Base-by-base conservation (phyloP, 2,113 vertebrate species). In the Nannobrachium achirus region DNA sequence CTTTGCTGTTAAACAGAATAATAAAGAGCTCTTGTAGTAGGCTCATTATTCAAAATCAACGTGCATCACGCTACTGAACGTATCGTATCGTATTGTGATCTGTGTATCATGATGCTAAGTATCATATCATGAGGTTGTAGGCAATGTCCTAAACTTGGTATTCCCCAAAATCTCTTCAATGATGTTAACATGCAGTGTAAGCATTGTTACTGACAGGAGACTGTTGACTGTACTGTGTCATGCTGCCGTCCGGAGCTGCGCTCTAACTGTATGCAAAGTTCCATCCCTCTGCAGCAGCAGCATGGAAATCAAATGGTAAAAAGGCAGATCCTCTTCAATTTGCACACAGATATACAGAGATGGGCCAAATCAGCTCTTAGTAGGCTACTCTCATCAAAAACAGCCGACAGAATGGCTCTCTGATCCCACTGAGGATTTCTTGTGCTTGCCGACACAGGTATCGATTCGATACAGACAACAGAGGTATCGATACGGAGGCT, bases 181-280 rank as follows among this genome's bases (percentile, higher is more conserved):
- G 71, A 13, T 45, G 8, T 50, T 11, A 50, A 50, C 19, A 53
- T 25, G n/a, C n/a, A n/a, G n/a, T 13, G 15, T n/a, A n/a, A n/a
- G 13, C 41, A 2, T 70, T 44, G 39, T n/a, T 44, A 9, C 58
- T 49, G 58, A 61, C 41, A 41, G 56, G 52, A 58, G 60, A 71
- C 72, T 79, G 82, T 78, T 76, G 81, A 79, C 60, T 85, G 69
- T 86, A 88, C 83, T 79, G 76, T 87, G 83, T 73, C 75, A 65
- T 80, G 55, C 65, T 71, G 61, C 64, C 52, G 53, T 80, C 58
- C 51, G 40, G 75, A 86, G 78, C 76, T 81, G 71, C 79, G 20
- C 90, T 89, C 79, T 92, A 92, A 92, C 89, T 91, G 89, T 91
- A 91, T 92, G 92, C 92, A 93, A 92, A 92, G 44, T 72, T 51